Base-by-base conservation (phyloP, 2,113 vertebrate genomes). In the Scomber scombrus region DNA sequence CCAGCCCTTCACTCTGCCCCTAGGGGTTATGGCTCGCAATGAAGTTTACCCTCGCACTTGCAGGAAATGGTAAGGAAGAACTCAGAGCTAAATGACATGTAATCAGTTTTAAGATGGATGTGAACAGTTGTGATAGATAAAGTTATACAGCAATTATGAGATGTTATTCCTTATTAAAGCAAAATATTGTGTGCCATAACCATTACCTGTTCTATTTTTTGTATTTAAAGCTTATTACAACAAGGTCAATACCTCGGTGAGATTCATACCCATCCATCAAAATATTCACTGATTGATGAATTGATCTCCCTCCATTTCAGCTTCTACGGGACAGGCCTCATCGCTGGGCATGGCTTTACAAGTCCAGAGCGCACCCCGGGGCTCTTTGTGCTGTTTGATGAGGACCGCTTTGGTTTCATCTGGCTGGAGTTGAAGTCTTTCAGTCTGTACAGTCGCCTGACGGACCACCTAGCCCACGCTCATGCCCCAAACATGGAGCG, bases 391-490 rank as follows among this genome's bases (percentile, higher is more conserved):
- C 92, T 98, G 11, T 99, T 99, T 0, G 98, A 99, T 0, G 95
- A 97, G 1, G 95, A 99, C 66, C 97, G 96, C 43, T 99, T 99
- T 0, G 98, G 98, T 11, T 99, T 99, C 94, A 96, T 99, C 93
- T 99, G 97, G 98, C 92, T 99, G 88, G 97, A 99, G 92, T 94
- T 99, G 43, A 98, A 99, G 84, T 99, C 98, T 65, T 99, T 99
- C 91, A 99, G 98, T 77, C 93, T 99, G 66, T 99, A 99, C 94
- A 99, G 98, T 90, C 91, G 98, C 26, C 96, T 99, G 91, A 97
- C 95, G 68, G 98, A 97, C 86, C 82, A 94, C 71, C 97, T 99
- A 88, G 94, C 95, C 88, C 97, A 97, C 0, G 96, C 97, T 0
- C 93, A 97, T 0, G 96, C 98, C 0, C 98, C 97, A 0, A 96